Evolutionary conservation across 30 jellyfish, hydroid and myxozoan genomes (phyloP).

Genomic region (Nemopilema nomurai): DNA sequence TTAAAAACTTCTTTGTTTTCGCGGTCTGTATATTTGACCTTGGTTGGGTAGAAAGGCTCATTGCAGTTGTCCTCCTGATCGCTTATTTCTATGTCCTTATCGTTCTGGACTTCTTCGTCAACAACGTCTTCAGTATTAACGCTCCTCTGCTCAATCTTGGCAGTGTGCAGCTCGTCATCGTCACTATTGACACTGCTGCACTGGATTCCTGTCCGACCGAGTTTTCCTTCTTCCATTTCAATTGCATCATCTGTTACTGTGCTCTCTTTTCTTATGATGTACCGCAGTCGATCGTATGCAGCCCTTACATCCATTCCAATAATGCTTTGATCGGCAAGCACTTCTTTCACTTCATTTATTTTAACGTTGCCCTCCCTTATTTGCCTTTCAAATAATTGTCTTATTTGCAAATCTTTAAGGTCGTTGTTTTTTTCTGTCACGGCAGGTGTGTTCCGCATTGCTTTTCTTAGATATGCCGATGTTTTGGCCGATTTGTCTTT

Average conservation of each 20-base stretch:
- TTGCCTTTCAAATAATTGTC: neutral
- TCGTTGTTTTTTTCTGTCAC: neutral
- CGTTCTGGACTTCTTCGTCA: neutral
- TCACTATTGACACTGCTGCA: neutral
- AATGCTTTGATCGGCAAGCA: neutral
- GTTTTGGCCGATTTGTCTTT: neutral
- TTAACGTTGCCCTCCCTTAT: neutral
- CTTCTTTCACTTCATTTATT: neutral
- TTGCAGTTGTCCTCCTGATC: neutral
- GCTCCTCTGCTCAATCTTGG: neutral
- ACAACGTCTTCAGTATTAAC: neutral
- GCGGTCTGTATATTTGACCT: neutral
- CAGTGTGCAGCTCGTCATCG: neutral
- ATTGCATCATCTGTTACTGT: neutral
- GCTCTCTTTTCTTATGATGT: neutral
- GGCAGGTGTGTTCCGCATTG: slow-evolving; percentile 2
- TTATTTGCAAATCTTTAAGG: neutral
- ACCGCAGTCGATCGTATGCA: neutral
- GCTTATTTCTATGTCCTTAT: neutral
- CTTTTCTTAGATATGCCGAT: neutral
- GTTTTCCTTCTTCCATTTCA: neutral
- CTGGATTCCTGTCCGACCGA: neutral
- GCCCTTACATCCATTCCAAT: neutral
- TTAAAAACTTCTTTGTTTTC: neutral
- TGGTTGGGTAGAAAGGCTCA: neutral